Evolutionary conservation across 2,797 vertebrate genomes (phyloP).

Genomic region (Pogonophryne albipinna): DNA sequence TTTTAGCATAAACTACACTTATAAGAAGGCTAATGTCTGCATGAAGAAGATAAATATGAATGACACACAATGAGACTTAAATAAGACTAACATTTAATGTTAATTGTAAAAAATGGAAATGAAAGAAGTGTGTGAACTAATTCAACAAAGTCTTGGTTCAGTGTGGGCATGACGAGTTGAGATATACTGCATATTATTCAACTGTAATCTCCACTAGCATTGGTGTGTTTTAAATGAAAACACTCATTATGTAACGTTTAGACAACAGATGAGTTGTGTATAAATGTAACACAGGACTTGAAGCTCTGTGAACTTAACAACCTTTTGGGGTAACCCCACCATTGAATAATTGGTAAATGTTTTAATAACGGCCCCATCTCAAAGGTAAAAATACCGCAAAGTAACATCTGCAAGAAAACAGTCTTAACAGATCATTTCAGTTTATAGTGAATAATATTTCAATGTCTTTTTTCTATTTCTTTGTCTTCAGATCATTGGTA

Average conservation of each 20-base stretch:
- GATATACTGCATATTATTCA: not conserved
- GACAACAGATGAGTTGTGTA: not conserved
- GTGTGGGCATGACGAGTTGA: not conserved
- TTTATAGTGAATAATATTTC: not conserved
- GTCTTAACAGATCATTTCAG: not conserved
- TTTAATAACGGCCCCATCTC: not conserved
- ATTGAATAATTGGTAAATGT: not conserved
- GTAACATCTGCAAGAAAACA: not conserved
- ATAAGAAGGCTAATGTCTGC: not conserved
- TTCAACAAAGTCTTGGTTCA: not conserved
- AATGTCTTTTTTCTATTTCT: not conserved
- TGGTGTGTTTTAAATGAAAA: conserved; percentile 9
- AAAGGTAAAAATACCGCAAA: not conserved
- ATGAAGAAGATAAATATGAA: not conserved
- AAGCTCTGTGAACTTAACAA: not conserved
- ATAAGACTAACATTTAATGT: not conserved
- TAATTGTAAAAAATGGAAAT: not conserved
- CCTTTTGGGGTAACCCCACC: not conserved
- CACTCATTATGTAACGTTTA: not conserved
- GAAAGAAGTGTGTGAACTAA: not conserved
- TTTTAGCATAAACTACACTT: not conserved
- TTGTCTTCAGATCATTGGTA: conserved; percentile 90
- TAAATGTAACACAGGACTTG: not conserved
- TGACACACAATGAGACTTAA: not conserved
- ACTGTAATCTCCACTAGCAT: not conserved